These are phyloP conservation scores for Cydia fagiglandana DNA, from an alignment of 1,140 invertebrate genomes.

Conservation along the genomic window DNA sequence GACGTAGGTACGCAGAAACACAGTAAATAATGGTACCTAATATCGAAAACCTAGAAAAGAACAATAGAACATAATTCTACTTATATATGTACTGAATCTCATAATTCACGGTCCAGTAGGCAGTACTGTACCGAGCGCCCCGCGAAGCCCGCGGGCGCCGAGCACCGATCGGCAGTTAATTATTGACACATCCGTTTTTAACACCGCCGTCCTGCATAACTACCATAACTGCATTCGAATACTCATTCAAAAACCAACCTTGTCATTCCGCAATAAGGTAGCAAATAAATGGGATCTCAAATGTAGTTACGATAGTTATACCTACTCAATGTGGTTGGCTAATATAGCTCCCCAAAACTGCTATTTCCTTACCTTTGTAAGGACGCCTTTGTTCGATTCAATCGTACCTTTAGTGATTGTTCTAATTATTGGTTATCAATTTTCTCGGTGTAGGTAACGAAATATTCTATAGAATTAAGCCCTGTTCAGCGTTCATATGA, in stretches of 20 bases:
- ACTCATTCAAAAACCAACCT: neutral
- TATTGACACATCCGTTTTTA: slow-evolving; percentile 78
- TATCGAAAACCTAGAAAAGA: too few relatives aligned
- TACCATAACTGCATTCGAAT: slow-evolving; percentile 26
- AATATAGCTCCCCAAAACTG: slow-evolving; percentile 61
- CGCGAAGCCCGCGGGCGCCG: slow-evolving; percentile 65
- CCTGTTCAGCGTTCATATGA: neutral
- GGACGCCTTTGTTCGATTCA: neutral
- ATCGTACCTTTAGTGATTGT: slow-evolving; percentile 42
- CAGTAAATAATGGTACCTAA: too few relatives aligned
- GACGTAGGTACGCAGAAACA: too few relatives aligned
- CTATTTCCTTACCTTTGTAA: slow-evolving; percentile 72
- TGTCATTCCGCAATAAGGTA: neutral
- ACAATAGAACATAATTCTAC: neutral
- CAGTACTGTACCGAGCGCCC: slow-evolving; percentile 37
- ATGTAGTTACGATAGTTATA: neutral
- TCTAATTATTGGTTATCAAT: slow-evolving; percentile 67
- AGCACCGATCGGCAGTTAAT: slow-evolving; percentile 71
- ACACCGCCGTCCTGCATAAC: slow-evolving; percentile 47
- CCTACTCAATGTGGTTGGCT: slow-evolving; percentile 56
- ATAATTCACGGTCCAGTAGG: neutral
- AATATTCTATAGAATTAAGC: slow-evolving; percentile 5
- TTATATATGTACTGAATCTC: neutral
- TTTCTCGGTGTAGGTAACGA: slow-evolving; percentile 40
- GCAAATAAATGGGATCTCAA: neutral